These are phyloP conservation scores for Riparia riparia DNA, from an alignment of 2,113 vertebrate species.

Conservation along the genomic window DNA sequence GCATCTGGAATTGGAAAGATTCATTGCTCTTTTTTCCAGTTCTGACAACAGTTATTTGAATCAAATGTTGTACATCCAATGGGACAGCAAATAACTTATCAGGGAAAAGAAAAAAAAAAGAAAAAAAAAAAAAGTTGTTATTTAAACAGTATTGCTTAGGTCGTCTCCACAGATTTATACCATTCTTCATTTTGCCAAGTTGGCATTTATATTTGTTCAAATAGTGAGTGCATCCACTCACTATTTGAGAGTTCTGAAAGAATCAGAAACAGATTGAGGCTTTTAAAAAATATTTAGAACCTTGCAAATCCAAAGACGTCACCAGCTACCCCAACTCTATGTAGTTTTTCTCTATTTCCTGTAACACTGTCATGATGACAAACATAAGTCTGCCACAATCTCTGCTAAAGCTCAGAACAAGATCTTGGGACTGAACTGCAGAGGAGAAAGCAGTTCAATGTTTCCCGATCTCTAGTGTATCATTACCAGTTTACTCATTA, in stretches of 20 bases:
- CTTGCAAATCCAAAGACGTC: slow-evolving; percentile 43
- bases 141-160: slow-evolving; percentile 74
- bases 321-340: slow-evolving; percentile 19
- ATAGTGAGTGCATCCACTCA: slow-evolving; percentile 54
- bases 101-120: slow-evolving; percentile 2
- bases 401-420: neutral
- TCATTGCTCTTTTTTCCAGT: slow-evolving; percentile 51
- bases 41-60: slow-evolving; percentile 75
- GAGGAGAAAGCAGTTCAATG: neutral
- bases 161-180: slow-evolving; percentile 71
- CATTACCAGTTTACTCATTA: neutral
- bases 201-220: slow-evolving; percentile 62
- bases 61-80: slow-evolving; percentile 50
- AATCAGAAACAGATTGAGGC: slow-evolving; percentile 75
- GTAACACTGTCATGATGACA: neutral
- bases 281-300: slow-evolving; percentile 6
- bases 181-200: slow-evolving; percentile 59
- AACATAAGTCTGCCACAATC: neutral
- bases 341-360: slow-evolving; percentile 8
- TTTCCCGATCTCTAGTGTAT: neutral
- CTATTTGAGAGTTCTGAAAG: slow-evolving; percentile 50
- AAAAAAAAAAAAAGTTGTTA: slow-evolving; percentile 60
- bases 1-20: slow-evolving; percentile 54
- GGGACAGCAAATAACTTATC: slow-evolving; percentile 64
- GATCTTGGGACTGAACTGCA: rapidly evolving